phyloP scores from a whole-genome alignment of 1,140 invertebrate genomes.

The Diploscapter pachys region DNA sequence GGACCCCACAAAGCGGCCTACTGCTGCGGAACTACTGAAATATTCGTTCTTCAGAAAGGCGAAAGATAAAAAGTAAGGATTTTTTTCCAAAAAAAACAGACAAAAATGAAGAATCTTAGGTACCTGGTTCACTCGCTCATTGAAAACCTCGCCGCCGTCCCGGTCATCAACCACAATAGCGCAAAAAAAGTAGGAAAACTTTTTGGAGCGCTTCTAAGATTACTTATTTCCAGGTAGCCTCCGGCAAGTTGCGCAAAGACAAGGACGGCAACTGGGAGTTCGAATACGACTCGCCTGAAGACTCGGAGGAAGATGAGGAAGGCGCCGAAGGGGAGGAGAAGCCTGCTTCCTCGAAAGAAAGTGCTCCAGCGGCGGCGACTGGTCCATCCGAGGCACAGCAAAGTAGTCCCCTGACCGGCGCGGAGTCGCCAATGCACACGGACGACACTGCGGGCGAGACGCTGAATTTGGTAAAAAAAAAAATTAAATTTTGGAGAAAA shows the following conservation, averaged over 20 bases:
- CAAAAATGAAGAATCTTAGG: too few species aligned
- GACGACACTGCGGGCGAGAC: slow-evolving; percentile 34
- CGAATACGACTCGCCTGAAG: slow-evolving; percentile 49
- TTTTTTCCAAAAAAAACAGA: too few species aligned
- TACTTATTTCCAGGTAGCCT: slow-evolving; percentile 44
- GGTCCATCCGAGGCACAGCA: slow-evolving; percentile 4
- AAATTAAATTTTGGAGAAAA: slow-evolving; percentile 16
- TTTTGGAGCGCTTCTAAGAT: slow-evolving; percentile 15
- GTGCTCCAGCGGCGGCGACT: slow-evolving; percentile 19
- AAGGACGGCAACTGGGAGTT: slow-evolving; percentile 60
- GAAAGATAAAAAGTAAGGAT: slow-evolving; percentile 77
- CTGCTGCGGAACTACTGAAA: slow-evolving; percentile 93
- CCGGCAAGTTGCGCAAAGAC: slow-evolving; percentile 57
- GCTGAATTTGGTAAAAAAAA: slow-evolving; percentile 45
- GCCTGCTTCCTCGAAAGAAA: slow-evolving; percentile 21
- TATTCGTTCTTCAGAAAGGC: slow-evolving; percentile 99
- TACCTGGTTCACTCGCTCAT: slow-evolving; percentile 87
- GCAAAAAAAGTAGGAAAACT: slow-evolving; percentile 45
- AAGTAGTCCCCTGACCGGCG: background rate
- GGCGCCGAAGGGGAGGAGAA: slow-evolving; percentile 38
- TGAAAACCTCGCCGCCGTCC: slow-evolving; percentile 53
- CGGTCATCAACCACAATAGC: slow-evolving; percentile 34
- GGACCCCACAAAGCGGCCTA: slow-evolving; percentile 86
- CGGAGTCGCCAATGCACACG: slow-evolving; percentile 5
- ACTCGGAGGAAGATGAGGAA: slow-evolving; percentile 37